A percentile compares a stretch with the other conserved stretches of the same genome.
Conservation (phyloP, 2,797 vertebrate species). For the Microcaecilia unicolor region DNA sequence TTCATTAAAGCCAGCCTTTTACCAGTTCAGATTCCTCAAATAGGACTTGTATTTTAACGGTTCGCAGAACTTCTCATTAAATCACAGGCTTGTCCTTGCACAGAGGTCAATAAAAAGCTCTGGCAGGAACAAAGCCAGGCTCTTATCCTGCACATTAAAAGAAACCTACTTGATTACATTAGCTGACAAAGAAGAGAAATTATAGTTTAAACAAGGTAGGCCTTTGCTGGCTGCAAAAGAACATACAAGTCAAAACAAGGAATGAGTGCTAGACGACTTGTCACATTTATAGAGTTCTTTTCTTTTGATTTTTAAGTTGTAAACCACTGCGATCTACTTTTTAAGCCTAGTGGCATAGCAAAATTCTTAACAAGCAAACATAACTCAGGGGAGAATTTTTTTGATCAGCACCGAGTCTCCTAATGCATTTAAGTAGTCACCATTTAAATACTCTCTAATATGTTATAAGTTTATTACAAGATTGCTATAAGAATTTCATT, state of each 20-base stretch:
- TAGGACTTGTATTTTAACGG: constrained; percentile 11
- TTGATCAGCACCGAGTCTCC: too few species aligned
- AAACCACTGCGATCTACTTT: too few species aligned
- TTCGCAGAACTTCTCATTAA: constrained; percentile 7
- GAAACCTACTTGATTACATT: constrained; percentile 4
- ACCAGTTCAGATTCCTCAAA: constrained; percentile 15
- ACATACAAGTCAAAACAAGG: too few species aligned
- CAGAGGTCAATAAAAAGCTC: background rate
- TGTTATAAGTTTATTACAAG: too few species aligned
- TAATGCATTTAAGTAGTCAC: too few species aligned
- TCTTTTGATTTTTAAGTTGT: too few species aligned
- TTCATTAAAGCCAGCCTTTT: constrained; percentile 25
- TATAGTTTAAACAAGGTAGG: background rate
- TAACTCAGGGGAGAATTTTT: too few species aligned
- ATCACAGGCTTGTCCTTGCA: background rate
- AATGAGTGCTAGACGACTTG: accelerated
- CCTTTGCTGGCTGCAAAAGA: background rate
- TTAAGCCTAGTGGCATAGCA: too few species aligned
- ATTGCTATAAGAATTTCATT: too few species aligned
- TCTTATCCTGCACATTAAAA: constrained; percentile 7
- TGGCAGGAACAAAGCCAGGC: constrained; percentile 5
- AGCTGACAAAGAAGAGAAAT: background rate
- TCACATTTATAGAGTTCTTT: too few species aligned
- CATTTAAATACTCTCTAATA: too few species aligned
- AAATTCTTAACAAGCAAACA: too few species aligned